phyloP scores from a whole-genome alignment of 1,140 invertebrate species.

The Colletes latitarsis region DNA sequence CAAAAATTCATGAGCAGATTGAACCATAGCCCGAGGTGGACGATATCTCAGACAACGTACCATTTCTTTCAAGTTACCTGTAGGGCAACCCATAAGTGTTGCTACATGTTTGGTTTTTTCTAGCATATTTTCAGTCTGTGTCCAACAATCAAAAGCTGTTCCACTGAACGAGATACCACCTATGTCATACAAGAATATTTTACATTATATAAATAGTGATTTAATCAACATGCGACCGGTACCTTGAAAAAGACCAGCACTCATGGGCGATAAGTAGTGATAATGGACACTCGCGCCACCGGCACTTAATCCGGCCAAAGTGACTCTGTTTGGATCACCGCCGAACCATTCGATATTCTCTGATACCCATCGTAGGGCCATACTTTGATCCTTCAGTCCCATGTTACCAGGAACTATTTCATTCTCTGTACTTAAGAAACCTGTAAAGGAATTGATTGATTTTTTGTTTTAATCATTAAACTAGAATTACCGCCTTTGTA shows the following conservation, averaged over 20 bases:
- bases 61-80: slow-evolving; percentile 82
- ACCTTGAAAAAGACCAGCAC: slow-evolving; percentile 78
- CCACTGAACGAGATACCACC: slow-evolving; percentile 91
- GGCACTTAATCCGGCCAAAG: slow-evolving; percentile 81
- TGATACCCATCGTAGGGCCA: slow-evolving; percentile 83
- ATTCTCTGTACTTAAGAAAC: slow-evolving; percentile 83
- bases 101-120: slow-evolving; percentile 87
- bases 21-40: slow-evolving; percentile 82
- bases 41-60: slow-evolving; percentile 86
- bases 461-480: too few species aligned
- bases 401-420: slow-evolving; percentile 82
- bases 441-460: slow-evolving; percentile 58
- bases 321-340: slow-evolving; percentile 81
- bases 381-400: slow-evolving; percentile 84
- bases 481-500: too few species aligned
- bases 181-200: not conserved
- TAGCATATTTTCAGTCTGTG: slow-evolving; percentile 84
- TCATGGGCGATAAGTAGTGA: slow-evolving; percentile 83
- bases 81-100: slow-evolving; percentile 86
- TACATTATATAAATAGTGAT: not conserved
- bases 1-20: slow-evolving; percentile 78
- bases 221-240: not conserved
- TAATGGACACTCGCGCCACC: slow-evolving; percentile 83
- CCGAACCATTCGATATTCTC: slow-evolving; percentile 82
- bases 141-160: slow-evolving; percentile 87